Evolutionary conservation across 2,113 vertebrate genomes (phyloP).

Genomic region (Amazona vittata): DNA sequence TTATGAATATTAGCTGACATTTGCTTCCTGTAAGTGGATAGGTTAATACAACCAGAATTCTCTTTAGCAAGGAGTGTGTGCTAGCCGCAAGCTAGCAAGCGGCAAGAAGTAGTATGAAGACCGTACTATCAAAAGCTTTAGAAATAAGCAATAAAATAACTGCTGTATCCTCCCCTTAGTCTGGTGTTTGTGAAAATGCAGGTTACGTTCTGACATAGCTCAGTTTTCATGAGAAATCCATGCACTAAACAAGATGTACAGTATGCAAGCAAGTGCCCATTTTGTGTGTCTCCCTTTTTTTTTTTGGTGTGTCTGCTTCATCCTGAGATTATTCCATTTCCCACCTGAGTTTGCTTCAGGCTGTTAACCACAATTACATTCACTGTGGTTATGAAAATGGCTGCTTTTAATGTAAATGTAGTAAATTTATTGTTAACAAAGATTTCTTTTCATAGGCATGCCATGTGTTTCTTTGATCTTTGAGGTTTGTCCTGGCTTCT

Average conservation of each 20-base stretch:
- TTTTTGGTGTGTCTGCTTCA: not conserved
- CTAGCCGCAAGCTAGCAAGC: not conserved
- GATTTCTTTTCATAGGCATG: not conserved
- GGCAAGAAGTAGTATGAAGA: not conserved
- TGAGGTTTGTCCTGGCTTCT: not conserved
- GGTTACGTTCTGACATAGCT: not conserved
- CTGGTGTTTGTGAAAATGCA: not conserved
- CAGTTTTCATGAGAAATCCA: not conserved
- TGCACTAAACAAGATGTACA: rapidly evolving
- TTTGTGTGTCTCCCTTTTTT: not conserved
- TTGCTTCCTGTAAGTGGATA: not conserved
- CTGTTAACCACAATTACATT: not conserved
- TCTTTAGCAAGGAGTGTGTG: not conserved
- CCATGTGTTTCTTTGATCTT: not conserved
- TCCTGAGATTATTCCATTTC: not conserved
- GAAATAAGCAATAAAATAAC: not conserved
- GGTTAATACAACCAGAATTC: not conserved
- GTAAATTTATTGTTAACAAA: not conserved
- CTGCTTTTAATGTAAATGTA: not conserved
- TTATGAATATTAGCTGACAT: not conserved
- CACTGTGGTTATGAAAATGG: not conserved
- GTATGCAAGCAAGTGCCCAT: not conserved
- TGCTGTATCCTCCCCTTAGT: not conserved
- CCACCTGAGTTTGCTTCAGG: not conserved
- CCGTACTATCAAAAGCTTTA: not conserved